These are phyloP conservation scores for Ptyas mucosa DNA, from an alignment of 2,113 vertebrate species.

Conservation along the genomic window DNA sequence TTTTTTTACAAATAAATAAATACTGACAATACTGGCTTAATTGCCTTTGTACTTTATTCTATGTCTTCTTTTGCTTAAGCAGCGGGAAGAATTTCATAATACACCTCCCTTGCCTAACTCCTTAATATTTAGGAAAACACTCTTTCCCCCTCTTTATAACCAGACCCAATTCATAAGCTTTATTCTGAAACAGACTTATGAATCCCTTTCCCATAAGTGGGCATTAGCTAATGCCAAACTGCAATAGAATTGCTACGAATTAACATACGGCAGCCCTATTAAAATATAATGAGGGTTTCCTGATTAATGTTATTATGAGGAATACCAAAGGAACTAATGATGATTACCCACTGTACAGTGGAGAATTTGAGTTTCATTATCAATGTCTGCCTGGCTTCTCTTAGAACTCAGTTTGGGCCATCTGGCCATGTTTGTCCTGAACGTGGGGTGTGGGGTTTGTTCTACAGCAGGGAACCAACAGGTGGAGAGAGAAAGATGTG, in stretches of 20 bases:
- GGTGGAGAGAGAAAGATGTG: background rate
- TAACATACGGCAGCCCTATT: slow-evolving; percentile 49
- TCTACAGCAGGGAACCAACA: background rate
- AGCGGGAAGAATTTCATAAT: background rate
- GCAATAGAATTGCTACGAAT: slow-evolving; percentile 28
- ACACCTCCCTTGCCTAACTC: background rate
- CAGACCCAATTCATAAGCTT: background rate
- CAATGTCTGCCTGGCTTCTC: slow-evolving; percentile 1
- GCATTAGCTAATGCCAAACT: background rate
- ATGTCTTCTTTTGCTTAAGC: background rate
- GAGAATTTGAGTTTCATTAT: slow-evolving; percentile 26
- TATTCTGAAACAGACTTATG: slow-evolving; percentile 3
- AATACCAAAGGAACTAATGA: slow-evolving; percentile 42
- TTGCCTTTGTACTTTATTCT: background rate
- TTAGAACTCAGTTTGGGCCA: slow-evolving; percentile 5
- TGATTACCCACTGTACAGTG: slow-evolving; percentile 37
- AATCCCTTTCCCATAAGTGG: background rate
- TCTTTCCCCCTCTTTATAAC: background rate
- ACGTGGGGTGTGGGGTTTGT: background rate
- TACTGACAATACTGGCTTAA: background rate
- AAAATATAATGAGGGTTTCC: slow-evolving; percentile 44
- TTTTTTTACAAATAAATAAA: background rate
- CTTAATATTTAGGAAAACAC: background rate
- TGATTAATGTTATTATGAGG: slow-evolving; percentile 43
- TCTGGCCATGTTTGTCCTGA: background rate